phyloP scores from a whole-genome alignment of 2,888 invertebrate genomes.

The Ophion obscuratus region DNA sequence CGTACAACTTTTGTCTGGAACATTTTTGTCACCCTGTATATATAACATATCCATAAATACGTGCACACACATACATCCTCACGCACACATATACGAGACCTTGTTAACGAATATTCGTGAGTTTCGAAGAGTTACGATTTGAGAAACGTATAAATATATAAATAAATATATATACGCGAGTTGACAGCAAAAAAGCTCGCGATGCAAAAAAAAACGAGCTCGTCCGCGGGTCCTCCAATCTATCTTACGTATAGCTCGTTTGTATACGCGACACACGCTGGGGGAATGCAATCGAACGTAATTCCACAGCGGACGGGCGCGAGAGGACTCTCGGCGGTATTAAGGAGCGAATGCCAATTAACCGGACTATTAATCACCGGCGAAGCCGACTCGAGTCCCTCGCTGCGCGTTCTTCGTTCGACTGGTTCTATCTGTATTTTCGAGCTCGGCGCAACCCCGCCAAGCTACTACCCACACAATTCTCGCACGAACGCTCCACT shows the following conservation, averaged over 20 bases:
- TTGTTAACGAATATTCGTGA: background rate
- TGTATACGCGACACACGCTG: slow-evolving; percentile 30
- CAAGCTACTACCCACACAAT: slow-evolving; percentile 7
- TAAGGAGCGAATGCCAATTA: slow-evolving; percentile 64
- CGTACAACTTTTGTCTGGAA: too few species aligned
- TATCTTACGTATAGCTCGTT: slow-evolving; percentile 38
- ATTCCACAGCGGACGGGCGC: slow-evolving; percentile 36
- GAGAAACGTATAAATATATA: too few species aligned
- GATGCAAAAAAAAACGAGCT: slow-evolving; percentile 2
- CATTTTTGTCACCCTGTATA: too few species aligned
- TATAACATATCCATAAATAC: too few species aligned
- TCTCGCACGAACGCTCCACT: background rate
- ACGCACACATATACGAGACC: too few species aligned
- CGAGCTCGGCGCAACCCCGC: slow-evolving; percentile 26
- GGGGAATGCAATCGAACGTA: slow-evolving; percentile 58
- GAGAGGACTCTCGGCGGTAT: slow-evolving; percentile 57
- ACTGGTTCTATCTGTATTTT: slow-evolving; percentile 35
- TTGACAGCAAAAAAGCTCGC: background rate
- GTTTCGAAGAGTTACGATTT: background rate
- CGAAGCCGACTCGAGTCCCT: slow-evolving; percentile 28
- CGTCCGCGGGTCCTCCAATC: slow-evolving; percentile 32
- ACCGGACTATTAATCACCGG: slow-evolving; percentile 59
- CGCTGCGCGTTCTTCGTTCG: slow-evolving; percentile 13
- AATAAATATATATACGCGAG: background rate
- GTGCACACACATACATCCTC: too few species aligned